A percentile compares a stretch with the other conserved stretches of the same genome.
Conservation (phyloP, 2,113 vertebrate genomes). For the Mirounga angustirostris region DNA sequence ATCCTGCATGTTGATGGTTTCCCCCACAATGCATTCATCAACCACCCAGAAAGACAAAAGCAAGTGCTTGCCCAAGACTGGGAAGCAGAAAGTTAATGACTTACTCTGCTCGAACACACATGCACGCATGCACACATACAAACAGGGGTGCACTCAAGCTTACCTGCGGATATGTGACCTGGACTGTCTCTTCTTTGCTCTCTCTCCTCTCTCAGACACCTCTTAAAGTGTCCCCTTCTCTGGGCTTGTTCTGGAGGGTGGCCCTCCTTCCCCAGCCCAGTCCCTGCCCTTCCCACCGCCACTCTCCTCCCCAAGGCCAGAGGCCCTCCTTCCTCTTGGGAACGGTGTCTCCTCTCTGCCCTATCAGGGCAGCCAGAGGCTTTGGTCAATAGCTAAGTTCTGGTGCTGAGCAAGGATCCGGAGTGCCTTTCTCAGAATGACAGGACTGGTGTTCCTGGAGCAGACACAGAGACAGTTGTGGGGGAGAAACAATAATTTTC, state of each 20-base stretch:
- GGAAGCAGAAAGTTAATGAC: neutral
- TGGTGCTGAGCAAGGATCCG: neutral
- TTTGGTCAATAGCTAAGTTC: neutral
- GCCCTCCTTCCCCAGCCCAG: neutral
- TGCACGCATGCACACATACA: too few species aligned
- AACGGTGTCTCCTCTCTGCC: neutral
- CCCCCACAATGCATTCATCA: neutral
- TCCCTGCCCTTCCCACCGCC: neutral
- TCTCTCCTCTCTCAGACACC: neutral
- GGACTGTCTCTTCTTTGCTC: too few species aligned
- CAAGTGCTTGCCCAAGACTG: neutral
- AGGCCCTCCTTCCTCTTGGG: neutral
- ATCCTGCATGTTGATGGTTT: neutral
- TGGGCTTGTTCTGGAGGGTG: neutral
- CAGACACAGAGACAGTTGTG: neutral
- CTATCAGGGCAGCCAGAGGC: rapidly evolving
- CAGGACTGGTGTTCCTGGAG: neutral
- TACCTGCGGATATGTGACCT: neutral
- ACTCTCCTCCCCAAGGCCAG: neutral
- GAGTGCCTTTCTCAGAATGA: neutral
- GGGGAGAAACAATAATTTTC: neutral
- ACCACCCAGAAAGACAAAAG: neutral
- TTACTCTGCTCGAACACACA: rapidly evolving
- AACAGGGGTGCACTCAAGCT: neutral
- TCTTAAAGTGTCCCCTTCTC: neutral